Base-by-base conservation (phyloP, 2,797 vertebrate genomes). In the Hyperoplus immaculatus region DNA sequence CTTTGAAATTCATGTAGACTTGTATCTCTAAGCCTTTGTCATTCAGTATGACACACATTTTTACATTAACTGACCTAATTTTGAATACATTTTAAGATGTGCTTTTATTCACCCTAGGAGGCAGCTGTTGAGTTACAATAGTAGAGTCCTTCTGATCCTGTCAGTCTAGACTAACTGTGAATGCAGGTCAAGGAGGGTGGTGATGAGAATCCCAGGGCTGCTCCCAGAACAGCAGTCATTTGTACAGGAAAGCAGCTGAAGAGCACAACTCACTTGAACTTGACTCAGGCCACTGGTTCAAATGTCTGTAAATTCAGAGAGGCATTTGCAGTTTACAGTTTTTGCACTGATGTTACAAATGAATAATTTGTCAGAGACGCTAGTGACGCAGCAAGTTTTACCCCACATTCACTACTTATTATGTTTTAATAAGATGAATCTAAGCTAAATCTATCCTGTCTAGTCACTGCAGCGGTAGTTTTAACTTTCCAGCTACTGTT, bases 181-280 rank as follows among this genome's bases (percentile, higher is more conserved):
- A 92, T 90, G 83, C 90, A 91, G 90, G 91, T 93, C 90, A 90
- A 68, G 3, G 15, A 71, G 81, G 85, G 65, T 82, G 81, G 73
- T 88, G 88, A 93, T 90, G 91, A 91, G 81, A 89, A 85, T 89
- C 74, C 42, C 90, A 91, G 89, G 49, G 61, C 85, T 63, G 53
- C 69, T 86, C 77, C 69, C 78, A 56, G 16, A 56, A 71, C 69
- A 59, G 65, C 61, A 3, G 59, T 53, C 65, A 8, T 62, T 60
- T 38, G 18, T 46, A 15, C 56, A 78, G 59, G 58, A 42, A 38
- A 63, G 41, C 47, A 51, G 2, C 39, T 61, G 43, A 72, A 53
- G 13, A 14, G 41, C 15, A 8, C 45, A 29, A 47, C 45, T 75
- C 41, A 51, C 61, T 59, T 64, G 12, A 56, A 74, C 14, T 64